A percentile compares a stretch with the other conserved stretches of the same genome.
Conservation (phyloP, 2,888 invertebrate species). For the Parnassius apollo region DNA sequence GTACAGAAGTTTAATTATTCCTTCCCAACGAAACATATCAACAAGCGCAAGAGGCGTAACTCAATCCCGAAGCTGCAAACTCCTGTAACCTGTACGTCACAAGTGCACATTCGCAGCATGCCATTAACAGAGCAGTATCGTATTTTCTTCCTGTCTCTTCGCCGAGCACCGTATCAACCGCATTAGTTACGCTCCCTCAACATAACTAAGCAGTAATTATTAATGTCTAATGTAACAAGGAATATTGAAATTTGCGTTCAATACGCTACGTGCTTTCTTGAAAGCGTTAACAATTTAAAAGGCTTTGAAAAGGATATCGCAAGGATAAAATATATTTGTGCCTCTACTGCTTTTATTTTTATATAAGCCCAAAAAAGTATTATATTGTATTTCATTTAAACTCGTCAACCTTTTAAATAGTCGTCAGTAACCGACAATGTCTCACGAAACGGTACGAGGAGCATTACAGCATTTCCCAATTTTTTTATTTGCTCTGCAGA, state of each 20-base stretch:
- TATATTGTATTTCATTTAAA: too few relatives aligned
- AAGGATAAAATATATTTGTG: background rate
- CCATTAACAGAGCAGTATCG: constrained; percentile 55
- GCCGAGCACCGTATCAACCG: constrained; percentile 29
- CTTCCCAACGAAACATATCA: constrained; percentile 13
- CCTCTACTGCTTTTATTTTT: too few relatives aligned
- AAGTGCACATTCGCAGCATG: constrained; percentile 48
- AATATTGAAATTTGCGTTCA: constrained; percentile 7
- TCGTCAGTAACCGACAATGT: too few relatives aligned
- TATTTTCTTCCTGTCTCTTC: constrained; percentile 58
- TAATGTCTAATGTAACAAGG: constrained; percentile 16
- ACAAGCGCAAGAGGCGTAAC: constrained; percentile 21
- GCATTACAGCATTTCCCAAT: too few relatives aligned
- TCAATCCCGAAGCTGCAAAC: constrained; percentile 28
- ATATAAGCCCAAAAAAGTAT: too few relatives aligned
- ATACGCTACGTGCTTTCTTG: background rate
- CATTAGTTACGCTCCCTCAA: constrained; percentile 31
- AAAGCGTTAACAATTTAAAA: background rate
- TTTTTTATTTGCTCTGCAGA: too few relatives aligned
- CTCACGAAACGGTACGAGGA: too few relatives aligned
- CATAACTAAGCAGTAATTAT: constrained; percentile 22
- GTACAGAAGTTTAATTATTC: constrained; percentile 8
- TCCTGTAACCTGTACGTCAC: constrained; percentile 36
- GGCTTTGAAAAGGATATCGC: background rate
- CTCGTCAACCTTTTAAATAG: too few relatives aligned